Conservation (phyloP, 2,797 vertebrate species). For the Phyllotis vaccarum region DNA sequence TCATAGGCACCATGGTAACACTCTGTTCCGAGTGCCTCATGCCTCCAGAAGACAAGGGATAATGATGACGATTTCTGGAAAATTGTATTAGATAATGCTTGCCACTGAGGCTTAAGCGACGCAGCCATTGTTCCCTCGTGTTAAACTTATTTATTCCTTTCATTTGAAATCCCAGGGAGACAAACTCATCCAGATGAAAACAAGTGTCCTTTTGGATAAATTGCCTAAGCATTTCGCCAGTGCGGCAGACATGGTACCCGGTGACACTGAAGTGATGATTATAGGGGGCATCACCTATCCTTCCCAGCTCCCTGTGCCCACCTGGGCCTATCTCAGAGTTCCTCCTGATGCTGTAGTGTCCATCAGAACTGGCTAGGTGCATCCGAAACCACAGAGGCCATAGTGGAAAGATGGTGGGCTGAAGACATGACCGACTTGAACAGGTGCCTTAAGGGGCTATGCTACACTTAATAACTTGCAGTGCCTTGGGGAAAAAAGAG, state of each 20-base stretch:
- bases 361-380: neutral
- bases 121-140: constrained; percentile 78
- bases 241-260: neutral
- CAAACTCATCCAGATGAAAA: constrained; percentile 65
- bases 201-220: neutral
- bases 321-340: neutral
- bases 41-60: constrained; percentile 48
- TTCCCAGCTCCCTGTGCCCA: neutral
- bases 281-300: neutral
- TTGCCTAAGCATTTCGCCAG: constrained; percentile 7
- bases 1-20: constrained; percentile 64
- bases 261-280: neutral
- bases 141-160: constrained; percentile 80
- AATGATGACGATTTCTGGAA: constrained; percentile 75
- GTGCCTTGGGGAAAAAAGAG: neutral
- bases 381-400: neutral
- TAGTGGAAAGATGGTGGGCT: neutral
- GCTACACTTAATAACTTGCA: neutral
- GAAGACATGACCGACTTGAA: neutral
- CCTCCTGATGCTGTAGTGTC: neutral
- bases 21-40: neutral
- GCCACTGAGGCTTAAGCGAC: constrained; percentile 60
- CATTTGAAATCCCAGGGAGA: constrained; percentile 83
- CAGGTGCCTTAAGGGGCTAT: neutral
- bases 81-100: constrained; percentile 76